A percentile compares a stretch with the other conserved stretches of the same genome.
phyloP scores from a whole-genome alignment of 2,113 vertebrate species.

The Centrocercus urophasianus region DNA sequence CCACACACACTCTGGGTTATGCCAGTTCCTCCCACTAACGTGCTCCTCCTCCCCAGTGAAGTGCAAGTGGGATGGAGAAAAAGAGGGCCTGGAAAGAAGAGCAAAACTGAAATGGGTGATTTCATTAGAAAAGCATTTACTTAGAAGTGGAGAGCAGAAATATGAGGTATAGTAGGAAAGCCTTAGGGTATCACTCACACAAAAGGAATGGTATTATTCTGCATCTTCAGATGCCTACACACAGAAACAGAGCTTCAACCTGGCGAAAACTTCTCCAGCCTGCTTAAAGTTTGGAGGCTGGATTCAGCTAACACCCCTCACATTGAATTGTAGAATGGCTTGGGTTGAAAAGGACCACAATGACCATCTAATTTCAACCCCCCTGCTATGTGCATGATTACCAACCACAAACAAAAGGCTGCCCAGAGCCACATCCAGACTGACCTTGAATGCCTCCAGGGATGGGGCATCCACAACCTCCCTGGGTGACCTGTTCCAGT shows the following conservation, averaged over 20 bases:
- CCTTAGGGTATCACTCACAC: background rate
- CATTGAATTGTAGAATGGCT: too few species aligned
- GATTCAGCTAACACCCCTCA: background rate
- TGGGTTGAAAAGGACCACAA: too few species aligned
- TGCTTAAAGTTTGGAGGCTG: background rate
- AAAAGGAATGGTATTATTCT: background rate
- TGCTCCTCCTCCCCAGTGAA: fast-evolving
- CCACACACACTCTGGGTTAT: fast-evolving
- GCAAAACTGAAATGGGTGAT: fast-evolving
- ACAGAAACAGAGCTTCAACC: background rate
- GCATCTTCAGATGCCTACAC: background rate
- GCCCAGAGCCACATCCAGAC: too few species aligned
- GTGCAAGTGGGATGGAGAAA: background rate
- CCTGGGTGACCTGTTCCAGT: too few species aligned
- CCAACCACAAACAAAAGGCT: too few species aligned
- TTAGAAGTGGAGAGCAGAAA: background rate
- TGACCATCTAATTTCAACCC: too few species aligned
- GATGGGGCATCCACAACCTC: too few species aligned
- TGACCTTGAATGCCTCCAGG: too few species aligned
- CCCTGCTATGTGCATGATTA: too few species aligned
- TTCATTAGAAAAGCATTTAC: background rate
- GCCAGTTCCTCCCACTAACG: background rate
- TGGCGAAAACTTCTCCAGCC: background rate
- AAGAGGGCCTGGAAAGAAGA: background rate
- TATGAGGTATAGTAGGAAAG: background rate